Evolutionary conservation across 2,797 vertebrate species (phyloP), one percentile per base, ranked within the genome.

Genomic region (Urophycis tenuis): DNA sequence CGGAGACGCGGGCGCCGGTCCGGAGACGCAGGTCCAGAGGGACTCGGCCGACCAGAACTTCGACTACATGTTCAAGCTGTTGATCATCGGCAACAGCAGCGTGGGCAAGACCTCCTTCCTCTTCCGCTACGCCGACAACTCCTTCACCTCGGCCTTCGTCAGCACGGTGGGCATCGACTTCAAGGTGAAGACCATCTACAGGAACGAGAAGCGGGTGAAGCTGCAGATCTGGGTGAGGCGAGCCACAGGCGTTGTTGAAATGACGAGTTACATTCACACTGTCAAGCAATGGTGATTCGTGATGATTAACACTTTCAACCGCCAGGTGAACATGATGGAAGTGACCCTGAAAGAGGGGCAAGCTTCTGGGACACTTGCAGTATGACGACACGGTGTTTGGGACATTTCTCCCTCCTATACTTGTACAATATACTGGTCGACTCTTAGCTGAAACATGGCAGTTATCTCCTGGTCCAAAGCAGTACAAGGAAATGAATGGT

Each of bases 211-310:
- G 88, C 90, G 95, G 81, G 93, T 97, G 85, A 97, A 97, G 81
- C 94, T 97, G 17, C 96, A 97, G 92, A 97, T 97, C 80, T 97
- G 96, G 96, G 93, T 94, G 79, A 87, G 91, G 39, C 4, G n/a
- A 35, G 19, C 72, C 11, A 71, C 69, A 9, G 36, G 32, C 71
- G n/a, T 32, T 31, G 25, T 60, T 60, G 22, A 60, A n/a, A 53
- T 25, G 53, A 12, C 2, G 39, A 12, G n/a, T n/a, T n/a, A n/a
- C n/a, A n/a, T 53, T 53, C 45, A 45, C 17, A 14, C 1, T 53
- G 49, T 64, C n/a, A 1, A 0, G 29, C 3, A 22, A 29, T n/a
- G n/a, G n/a, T n/a, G n/a, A n/a, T n/a, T n/a, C n/a, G n/a, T n/a
- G n/a, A n/a, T 7, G 29, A 29, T 8, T 64, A 9, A 64, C 53